phyloP scores from a whole-genome alignment of 2,797 vertebrate genomes.

The Pseudochirops corinnae region DNA sequence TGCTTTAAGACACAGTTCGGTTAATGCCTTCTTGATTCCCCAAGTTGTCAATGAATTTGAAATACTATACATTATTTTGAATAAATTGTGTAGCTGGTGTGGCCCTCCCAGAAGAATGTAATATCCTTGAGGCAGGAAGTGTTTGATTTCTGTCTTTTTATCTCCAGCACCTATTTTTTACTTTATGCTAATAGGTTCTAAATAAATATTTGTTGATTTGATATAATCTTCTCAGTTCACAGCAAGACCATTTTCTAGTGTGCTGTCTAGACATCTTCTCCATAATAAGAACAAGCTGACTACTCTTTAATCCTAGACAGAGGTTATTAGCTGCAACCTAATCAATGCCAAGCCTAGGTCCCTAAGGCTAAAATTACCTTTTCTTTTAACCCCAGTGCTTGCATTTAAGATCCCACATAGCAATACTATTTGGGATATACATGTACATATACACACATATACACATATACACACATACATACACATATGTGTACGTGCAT shows the following conservation, averaged over 20 bases:
- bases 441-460: too few species aligned
- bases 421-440: neutral
- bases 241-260: neutral
- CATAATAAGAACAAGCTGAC: neutral
- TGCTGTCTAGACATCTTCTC: neutral
- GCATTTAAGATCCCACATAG: neutral
- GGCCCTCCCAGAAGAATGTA: neutral
- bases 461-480: too few species aligned
- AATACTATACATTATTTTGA: neutral
- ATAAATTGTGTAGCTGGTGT: neutral
- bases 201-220: neutral
- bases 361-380: neutral
- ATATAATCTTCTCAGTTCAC: neutral
- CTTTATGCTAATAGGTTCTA: neutral
- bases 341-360: neutral
- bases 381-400: neutral
- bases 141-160: neutral
- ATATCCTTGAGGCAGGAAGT: neutral
- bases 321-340: neutral
- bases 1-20: neutral
- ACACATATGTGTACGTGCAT: too few species aligned
- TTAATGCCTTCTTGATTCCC: neutral
- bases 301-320: neutral
- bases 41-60: neutral
- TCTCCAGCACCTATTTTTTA: neutral